Base-by-base conservation (phyloP, 1,140 invertebrate genomes). In the Tetramorium simillimum region DNA sequence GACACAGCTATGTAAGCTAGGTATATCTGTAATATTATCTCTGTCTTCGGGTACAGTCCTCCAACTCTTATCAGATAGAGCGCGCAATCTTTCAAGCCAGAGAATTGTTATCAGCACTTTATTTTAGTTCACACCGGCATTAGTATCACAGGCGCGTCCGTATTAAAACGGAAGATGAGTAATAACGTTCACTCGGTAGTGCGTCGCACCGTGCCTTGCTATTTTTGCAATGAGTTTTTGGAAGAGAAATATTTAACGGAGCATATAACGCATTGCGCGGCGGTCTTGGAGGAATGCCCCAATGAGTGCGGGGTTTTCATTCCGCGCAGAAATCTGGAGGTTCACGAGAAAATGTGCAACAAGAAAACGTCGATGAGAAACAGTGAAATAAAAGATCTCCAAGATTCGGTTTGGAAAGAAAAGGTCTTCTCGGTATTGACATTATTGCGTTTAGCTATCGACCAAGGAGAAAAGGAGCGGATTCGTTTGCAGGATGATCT, bases 241-340 rank as follows among this genome's bases (percentile, higher is more conserved):
- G 96, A 96, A 53, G 95, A 96, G 70, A 95, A 95, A 76, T 93
- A 89, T 86, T 93, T 95, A 9, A 89, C 96, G 95, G 96, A 96
- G 70, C 97, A 97, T 73, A 89, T 97, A 51, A 96, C 96, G 58
- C 95, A 96, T 77, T 97, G 97, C 85, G 96, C 96, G 10, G 96
- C 96, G 67, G 97, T 97, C 3, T 87, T 97, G 62, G 96, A 97
- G 90, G 96, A 97, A 91, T 97, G 97, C 81, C 95, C 96, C 0
- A 94, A 96, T 85, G 95, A 96, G 58, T 97, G 97, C 82, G 96
- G 96, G 0, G 96, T 96, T n/a, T 97, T 97, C 93, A 95, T 97
- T 18, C 96, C 96, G 56, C 94, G 97, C 63, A 96, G 95, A 67
- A 95, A 96, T 37, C 95, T 96, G 90, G 94, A 96, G 3, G 94